A percentile compares a stretch with the other conserved stretches of the same genome.
These are phyloP conservation scores for Ciconia nigra DNA, from an alignment of 2,797 vertebrate genomes.

Conservation along the genomic window DNA sequence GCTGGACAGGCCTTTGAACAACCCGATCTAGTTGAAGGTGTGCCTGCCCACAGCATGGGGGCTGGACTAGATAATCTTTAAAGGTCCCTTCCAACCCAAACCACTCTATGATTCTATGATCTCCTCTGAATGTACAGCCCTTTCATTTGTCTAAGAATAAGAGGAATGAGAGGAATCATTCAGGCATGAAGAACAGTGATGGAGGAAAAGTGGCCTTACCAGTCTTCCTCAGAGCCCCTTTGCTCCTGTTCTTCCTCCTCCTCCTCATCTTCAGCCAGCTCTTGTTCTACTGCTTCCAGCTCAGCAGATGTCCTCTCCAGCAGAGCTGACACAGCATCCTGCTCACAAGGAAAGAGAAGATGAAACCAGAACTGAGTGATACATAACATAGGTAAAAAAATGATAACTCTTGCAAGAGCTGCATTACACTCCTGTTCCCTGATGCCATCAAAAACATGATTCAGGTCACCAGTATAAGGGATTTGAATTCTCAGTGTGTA, in stretches of 20 bases:
- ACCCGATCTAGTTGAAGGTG: background rate
- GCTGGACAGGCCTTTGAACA: background rate
- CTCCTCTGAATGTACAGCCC: background rate
- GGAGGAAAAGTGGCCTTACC: slow-evolving; percentile 56
- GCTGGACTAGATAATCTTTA: background rate
- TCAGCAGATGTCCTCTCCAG: slow-evolving; percentile 82
- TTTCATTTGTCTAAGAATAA: background rate
- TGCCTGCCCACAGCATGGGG: background rate
- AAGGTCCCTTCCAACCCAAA: background rate
- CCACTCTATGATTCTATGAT: background rate
- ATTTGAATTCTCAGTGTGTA: background rate
- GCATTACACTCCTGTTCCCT: background rate
- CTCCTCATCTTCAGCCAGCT: slow-evolving; percentile 75
- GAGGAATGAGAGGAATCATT: background rate
- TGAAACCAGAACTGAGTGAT: background rate
- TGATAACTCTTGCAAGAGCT: background rate
- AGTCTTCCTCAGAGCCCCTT: slow-evolving; percentile 66
- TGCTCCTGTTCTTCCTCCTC: slow-evolving; percentile 58
- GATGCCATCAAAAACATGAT: background rate
- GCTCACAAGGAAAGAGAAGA: background rate
- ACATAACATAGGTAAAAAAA: background rate
- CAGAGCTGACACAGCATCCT: slow-evolving; percentile 82
- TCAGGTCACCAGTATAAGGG: background rate
- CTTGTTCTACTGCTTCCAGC: slow-evolving; percentile 79
- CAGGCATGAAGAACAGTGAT: background rate